Percentiles rank a stretch among this genome's conserved stretches.
phyloP scores from a whole-genome alignment of 1,140 invertebrate species.

The Atta texana region DNA sequence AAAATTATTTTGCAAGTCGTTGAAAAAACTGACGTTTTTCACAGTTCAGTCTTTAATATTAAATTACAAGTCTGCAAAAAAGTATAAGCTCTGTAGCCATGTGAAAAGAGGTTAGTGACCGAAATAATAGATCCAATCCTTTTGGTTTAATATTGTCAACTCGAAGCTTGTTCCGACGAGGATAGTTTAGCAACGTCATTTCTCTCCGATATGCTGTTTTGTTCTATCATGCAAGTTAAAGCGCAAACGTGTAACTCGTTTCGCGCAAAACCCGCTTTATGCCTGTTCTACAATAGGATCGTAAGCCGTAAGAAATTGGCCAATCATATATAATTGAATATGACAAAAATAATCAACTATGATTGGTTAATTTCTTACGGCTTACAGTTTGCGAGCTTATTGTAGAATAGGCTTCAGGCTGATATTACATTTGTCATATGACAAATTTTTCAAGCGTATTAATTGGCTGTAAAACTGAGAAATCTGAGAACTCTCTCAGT shows the following conservation, averaged over 20 bases:
- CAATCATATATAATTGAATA: too few species aligned
- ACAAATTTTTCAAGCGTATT: too few species aligned
- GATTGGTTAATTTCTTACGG: too few species aligned
- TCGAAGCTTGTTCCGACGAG: conserved; percentile 40
- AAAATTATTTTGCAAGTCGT: conserved; percentile 19
- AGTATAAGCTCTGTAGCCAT: conserved; percentile 43
- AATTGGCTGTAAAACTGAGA: too few species aligned
- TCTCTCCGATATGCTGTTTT: conserved; percentile 13
- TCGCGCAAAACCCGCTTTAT: not conserved
- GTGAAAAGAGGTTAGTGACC: conserved; percentile 25
- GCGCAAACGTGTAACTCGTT: conserved; percentile 36
- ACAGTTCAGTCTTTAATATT: conserved; percentile 49
- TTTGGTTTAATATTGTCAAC: conserved; percentile 47
- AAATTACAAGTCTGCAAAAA: conserved; percentile 36
- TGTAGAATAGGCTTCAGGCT: too few species aligned
- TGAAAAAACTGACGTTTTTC: conserved; percentile 22
- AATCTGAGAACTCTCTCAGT: too few species aligned
- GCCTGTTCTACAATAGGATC: too few species aligned
- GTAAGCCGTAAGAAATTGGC: too few species aligned
- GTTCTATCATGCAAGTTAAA: conserved; percentile 1
- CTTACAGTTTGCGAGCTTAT: too few species aligned
- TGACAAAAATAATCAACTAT: too few species aligned
- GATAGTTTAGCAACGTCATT: conserved; percentile 56
- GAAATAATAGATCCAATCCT: conserved; percentile 53
- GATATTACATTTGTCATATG: too few species aligned